Conservation (phyloP, 2,888 invertebrate species). For the Diarsia dahlii region DNA sequence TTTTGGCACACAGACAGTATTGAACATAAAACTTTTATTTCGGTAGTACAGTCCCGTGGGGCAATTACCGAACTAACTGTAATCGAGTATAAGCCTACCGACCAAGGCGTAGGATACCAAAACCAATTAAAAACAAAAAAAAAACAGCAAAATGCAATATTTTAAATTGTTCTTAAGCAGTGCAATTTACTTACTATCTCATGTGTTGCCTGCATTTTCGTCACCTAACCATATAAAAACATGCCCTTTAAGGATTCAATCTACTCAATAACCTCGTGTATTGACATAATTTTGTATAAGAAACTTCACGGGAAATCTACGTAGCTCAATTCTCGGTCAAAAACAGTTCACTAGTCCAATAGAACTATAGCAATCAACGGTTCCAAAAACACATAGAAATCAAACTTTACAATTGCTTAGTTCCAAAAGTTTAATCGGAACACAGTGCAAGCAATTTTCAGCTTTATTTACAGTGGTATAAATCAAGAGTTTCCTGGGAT, state of each 20-base stretch:
- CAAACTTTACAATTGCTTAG: slow-evolving; percentile 2
- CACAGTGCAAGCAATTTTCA: background rate
- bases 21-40: too few species aligned
- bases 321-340: background rate
- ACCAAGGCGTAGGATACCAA: background rate
- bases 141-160: too few species aligned
- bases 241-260: background rate
- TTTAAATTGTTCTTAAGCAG: background rate
- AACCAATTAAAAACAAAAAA: background rate
- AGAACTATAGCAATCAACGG: background rate
- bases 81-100: too few species aligned
- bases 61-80: background rate
- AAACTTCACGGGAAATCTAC: background rate
- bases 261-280: background rate
- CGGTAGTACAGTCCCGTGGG: too few species aligned
- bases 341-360: background rate
- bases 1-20: background rate
- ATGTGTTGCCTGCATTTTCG: background rate
- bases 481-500: background rate
- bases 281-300: too few species aligned
- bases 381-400: slow-evolving; percentile 1
- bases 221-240: background rate
- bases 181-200: background rate
- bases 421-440: background rate
- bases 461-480: background rate